Base-by-base conservation (phyloP, 1,140 invertebrate genomes). In the Calliopsis andreniformis region DNA sequence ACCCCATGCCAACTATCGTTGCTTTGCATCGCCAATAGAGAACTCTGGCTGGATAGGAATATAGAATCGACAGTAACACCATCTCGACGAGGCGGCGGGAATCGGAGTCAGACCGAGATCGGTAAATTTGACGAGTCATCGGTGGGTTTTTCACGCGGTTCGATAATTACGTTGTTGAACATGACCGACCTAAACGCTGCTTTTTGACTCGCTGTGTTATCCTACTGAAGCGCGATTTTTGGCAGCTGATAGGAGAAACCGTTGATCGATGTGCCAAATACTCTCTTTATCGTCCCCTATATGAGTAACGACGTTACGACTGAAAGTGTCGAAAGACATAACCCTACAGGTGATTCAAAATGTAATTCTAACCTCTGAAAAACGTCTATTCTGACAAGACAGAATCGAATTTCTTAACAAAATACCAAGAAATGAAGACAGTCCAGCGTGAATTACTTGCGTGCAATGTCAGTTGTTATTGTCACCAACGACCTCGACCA, bases 51-150 rank as follows among this genome's bases (percentile, higher is more conserved):
- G 39, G 14, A 43, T 64, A 76, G 23, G 66, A 59, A 55, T 66
- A 66, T 76, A 51, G 28, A 56, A 59, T 69, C 75, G 82, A 82
- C 43, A 61, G 32, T 66, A 86, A 83, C 86, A 86, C 86, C 86
- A 87, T 88, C 86, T 87, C 80, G 79, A 80, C 56, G 82, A 67
- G 61, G 51, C 59, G 10, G 20, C 42, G 47, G 42, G 86, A 87
- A 84, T 80, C 80, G 79, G 32, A 64, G 30, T 20, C 58, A 67
- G 71, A 55, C 56, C 42, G 61, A 76, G 79, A 87, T 88, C 87
- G 85, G 85, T 88, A 88, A 87, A 85, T 79, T 82, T 81, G 45
- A 75, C 69, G 47, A 66, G 53, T 55, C 55, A 75, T 69, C 30
- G 51, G 49, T 39, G 18, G 49, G 12, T 56, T 68, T 66, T 71